phyloP scores from a whole-genome alignment of 2,888 invertebrate species.

The Beris chalybata region DNA sequence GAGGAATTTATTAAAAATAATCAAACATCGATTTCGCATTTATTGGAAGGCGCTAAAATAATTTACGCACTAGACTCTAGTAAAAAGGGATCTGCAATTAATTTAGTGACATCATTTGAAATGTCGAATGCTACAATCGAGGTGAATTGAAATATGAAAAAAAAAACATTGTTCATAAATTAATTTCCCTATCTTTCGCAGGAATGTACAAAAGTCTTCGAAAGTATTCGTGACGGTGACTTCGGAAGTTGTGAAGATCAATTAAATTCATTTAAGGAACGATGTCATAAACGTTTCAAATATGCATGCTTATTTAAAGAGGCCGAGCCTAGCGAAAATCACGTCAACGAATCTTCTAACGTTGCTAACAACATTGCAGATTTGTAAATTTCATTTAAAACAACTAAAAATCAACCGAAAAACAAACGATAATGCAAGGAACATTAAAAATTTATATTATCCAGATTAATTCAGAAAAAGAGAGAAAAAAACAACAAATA shows the following conservation, averaged over 20 bases:
- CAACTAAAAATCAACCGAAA: too few relatives aligned
- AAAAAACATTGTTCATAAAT: neutral
- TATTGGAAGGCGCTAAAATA: constrained; percentile 81
- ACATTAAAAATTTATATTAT: too few relatives aligned
- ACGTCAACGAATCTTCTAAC: constrained; percentile 37
- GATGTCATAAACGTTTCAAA: constrained; percentile 76
- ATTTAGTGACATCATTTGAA: constrained; percentile 63
- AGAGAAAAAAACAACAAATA: too few relatives aligned
- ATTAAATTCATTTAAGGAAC: constrained; percentile 69
- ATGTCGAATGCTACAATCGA: constrained; percentile 51
- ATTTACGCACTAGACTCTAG: constrained; percentile 73
- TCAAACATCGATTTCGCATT: constrained; percentile 70
- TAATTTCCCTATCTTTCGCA: constrained; percentile 54
- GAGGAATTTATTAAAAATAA: constrained; percentile 68
- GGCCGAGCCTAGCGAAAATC: constrained; percentile 47
- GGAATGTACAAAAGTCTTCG: constrained; percentile 80
- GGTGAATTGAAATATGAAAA: constrained; percentile 43
- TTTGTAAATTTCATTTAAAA: too few relatives aligned
- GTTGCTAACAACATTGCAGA: too few relatives aligned
- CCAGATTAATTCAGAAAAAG: too few relatives aligned
- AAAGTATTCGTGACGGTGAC: constrained; percentile 75
- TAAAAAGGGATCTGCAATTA: constrained; percentile 66
- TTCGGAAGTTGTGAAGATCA: constrained; percentile 75
- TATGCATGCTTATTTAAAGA: constrained; percentile 74
- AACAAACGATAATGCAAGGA: too few relatives aligned